Evolutionary conservation across 2,888 invertebrate genomes (phyloP), one percentile per base, ranked within the genome.

Genomic region (Tenthredo livida): DNA sequence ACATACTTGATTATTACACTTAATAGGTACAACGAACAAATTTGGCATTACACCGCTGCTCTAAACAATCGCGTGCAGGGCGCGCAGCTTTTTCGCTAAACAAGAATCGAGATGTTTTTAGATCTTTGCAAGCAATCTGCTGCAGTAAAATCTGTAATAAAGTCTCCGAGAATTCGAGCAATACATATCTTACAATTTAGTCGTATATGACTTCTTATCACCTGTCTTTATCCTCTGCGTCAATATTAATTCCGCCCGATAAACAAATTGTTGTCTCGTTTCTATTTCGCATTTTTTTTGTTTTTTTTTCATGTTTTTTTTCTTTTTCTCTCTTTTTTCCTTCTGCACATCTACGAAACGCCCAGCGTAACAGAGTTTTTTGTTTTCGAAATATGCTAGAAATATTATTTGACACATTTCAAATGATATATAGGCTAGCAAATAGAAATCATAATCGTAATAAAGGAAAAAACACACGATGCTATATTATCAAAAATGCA

Each of bases 21-120:
- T 80, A 80, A 80, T 80, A 80, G 80, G 80, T 80, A 80, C 80
- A 80, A 80, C 80, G 80, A 80, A 80, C 80, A 80, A 80, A 80
- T 80, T 80, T 80, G 80, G 80, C 80, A 80, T 80, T 80, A 80
- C 61, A 80, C 80, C 80, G 80, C 80, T 80, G 80, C 80, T 80
- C 58, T 80, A 80, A 73, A 80, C 80, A 80, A 80, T 80, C 61
- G 80, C 61, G 80, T 61, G 61, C 58, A 58, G 40, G 61, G 80
- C 80, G 80, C 80, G 58, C 61, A 61, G 40, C 58, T 77, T 17
- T 43, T 58, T 12, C 40, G 80, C 80, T 50, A 80, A 21, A 61
- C 40, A 21, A 40, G 25, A 80, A 80, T 80, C 80, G 61, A 80
- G 61, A 80, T 80, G 33, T 80, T 80, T 61, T 15, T 7, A 54